A percentile compares a stretch with the other conserved stretches of the same genome.
phyloP scores from a whole-genome alignment of 2,888 invertebrate genomes.

The Pheosia tremula region DNA sequence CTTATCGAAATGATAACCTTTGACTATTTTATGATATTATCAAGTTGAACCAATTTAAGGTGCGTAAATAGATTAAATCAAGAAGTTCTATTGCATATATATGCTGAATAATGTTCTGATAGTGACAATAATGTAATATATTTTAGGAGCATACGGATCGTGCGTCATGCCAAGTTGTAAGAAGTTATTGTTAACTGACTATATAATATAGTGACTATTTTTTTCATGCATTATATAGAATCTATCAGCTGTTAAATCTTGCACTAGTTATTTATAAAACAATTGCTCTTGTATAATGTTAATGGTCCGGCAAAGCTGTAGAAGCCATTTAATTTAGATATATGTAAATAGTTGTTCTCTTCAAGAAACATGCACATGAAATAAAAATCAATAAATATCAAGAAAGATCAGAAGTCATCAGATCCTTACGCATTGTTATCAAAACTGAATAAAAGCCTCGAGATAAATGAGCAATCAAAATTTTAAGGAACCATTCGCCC shows the following conservation, averaged over 20 bases:
- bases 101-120: not conserved
- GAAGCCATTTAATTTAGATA: no score
- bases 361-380: not conserved
- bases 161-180: no score
- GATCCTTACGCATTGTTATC: not conserved
- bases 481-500: not conserved
- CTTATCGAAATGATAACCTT: conserved; percentile 3
- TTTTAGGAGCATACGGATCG: no score
- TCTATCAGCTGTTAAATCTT: no score
- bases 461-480: not conserved
- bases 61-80: conserved; percentile 5
- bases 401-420: not conserved
- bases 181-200: no score
- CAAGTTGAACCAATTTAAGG: conserved; percentile 6
- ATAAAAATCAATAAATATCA: not conserved
- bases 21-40: not conserved
- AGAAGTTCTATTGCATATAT: not conserved
- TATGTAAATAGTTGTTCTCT: no score
- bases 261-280: no score
- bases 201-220: no score
- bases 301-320: no score
- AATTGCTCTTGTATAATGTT: no score
- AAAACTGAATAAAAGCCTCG: not conserved
- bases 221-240: no score
- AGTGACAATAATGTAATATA: not conserved